Evolutionary conservation across 2,888 invertebrate genomes (phyloP), one percentile per base, ranked within the genome.

Genomic region (Callimorpha dominula): DNA sequence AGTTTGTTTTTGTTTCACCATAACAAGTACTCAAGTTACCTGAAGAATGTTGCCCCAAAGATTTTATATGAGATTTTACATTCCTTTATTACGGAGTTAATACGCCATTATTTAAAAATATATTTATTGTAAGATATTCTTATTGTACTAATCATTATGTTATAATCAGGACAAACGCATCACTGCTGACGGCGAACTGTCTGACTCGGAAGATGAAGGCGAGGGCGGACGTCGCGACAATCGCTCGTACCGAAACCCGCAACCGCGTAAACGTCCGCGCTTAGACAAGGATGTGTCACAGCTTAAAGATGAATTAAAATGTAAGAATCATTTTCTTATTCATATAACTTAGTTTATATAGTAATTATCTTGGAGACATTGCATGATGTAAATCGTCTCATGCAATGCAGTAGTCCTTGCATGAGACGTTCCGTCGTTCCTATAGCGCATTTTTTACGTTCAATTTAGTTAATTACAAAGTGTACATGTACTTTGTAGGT

Each of bases 181-280:
- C 87, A 98, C 98, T 4, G 98, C 98, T 78, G 99, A 99, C 85
- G 99, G 99, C 87, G 99, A 99, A 89, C 98, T 98, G 87, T 98
- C 98, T 0, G 98, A 98, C 88, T 98, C 98, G 1, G 99, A 99
- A 92, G 99, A 99, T 89, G 99, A 99, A 91, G 97, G 97, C 79
- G 96, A 96, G 76, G 96, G 97, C 78, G 94, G 97, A 82, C 95
- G 97, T 1, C 95, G 97, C 73, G 97, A 97, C 89, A 97, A 96
- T 90, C 96, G 96, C 76, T 94, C 96, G n/a, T 97, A 96, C 90
- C 96, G 96, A 84, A 92, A 94, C 7, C 90, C 92, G 75, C 94
- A 92, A 85, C 96, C 96, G 68, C 96, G 97, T 77, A 98, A 98
- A 90, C 96, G 98, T 0, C 97, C 98, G 70, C 96, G 98, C 2